These are phyloP conservation scores for Archaeoteleia sp. DNA, from an alignment of 2,888 invertebrate species.

Conservation along the genomic window DNA sequence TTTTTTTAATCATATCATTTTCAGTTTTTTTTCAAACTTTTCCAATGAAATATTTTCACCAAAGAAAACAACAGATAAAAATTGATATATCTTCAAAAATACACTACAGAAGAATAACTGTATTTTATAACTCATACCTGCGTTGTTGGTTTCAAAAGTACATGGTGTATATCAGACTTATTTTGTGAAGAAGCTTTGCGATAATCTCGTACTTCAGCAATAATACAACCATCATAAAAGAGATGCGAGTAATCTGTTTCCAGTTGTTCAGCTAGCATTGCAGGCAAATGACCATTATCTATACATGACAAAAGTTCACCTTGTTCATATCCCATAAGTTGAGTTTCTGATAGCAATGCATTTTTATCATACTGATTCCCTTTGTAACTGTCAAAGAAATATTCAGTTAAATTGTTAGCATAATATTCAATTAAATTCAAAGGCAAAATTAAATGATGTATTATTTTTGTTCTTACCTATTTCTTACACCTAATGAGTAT, in stretches of 20 bases:
- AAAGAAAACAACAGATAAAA: too few relatives aligned
- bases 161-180: conserved; percentile 89
- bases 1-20: too few relatives aligned
- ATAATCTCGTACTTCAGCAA: conserved; percentile 93
- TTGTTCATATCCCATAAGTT: conserved; percentile 91
- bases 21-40: too few relatives aligned
- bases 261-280: conserved; percentile 88
- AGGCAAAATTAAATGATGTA: background rate
- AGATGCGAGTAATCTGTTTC: conserved; percentile 89
- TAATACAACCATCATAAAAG: conserved; percentile 93
- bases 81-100: too few relatives aligned
- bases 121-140: conserved; percentile 78
- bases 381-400: conserved; percentile 65
- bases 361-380: conserved; percentile 78
- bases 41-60: too few relatives aligned
- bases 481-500: conserved; percentile 83
- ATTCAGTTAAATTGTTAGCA: conserved; percentile 2
- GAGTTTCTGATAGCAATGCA: conserved; percentile 81
- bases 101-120: too few relatives aligned
- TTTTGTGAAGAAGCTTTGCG: conserved; percentile 86
- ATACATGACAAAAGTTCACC: conserved; percentile 91
- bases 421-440: background rate
- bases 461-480: conserved; percentile 75
- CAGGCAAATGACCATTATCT: conserved; percentile 93
- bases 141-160: conserved; percentile 89